Evolutionary conservation across 2,797 vertebrate genomes (phyloP).

Genomic region (Hydrocynus forskahlii): DNA sequence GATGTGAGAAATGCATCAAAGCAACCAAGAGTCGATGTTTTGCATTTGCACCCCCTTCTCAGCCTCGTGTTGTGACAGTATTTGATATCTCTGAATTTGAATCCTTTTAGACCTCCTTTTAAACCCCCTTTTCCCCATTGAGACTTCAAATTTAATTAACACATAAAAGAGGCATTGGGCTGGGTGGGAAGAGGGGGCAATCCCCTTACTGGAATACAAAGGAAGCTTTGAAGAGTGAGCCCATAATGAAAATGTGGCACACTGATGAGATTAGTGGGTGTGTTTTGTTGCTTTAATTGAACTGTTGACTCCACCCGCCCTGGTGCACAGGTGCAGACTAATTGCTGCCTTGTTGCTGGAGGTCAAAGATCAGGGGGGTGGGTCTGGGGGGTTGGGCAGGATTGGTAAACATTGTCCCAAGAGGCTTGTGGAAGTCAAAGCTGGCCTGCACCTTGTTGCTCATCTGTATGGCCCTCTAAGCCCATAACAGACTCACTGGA

Average conservation of each 20-base stretch:
- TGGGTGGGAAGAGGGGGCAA: background rate
- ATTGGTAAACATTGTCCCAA: slow-evolving; percentile 25
- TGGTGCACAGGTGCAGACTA: slow-evolving; percentile 45
- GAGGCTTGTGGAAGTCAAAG: slow-evolving; percentile 21
- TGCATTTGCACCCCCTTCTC: no score
- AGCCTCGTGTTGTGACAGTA: no score
- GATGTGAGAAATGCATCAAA: no score
- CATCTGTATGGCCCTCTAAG: slow-evolving; percentile 42
- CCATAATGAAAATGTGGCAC: slow-evolving; percentile 52
- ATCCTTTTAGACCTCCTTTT: background rate
- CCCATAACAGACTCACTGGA: slow-evolving; percentile 32
- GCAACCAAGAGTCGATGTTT: no score
- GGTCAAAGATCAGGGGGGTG: slow-evolving; percentile 13
- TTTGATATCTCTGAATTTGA: no score
- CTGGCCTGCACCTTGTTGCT: slow-evolving; percentile 42
- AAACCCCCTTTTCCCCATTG: background rate
- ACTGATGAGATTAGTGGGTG: slow-evolving; percentile 58
- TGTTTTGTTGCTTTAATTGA: slow-evolving; percentile 53
- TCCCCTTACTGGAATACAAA: slow-evolving; percentile 42
- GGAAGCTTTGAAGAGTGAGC: slow-evolving; percentile 52
- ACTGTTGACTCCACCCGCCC: slow-evolving; percentile 42
- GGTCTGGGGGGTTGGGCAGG: no score
- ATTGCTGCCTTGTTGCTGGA: slow-evolving; percentile 34
- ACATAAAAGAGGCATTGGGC: slow-evolving; percentile 34
- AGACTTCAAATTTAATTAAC: slow-evolving; percentile 53